These are phyloP conservation scores for Galagoides demidoff DNA, from an alignment of 2,797 vertebrate species.

Conservation along the genomic window DNA sequence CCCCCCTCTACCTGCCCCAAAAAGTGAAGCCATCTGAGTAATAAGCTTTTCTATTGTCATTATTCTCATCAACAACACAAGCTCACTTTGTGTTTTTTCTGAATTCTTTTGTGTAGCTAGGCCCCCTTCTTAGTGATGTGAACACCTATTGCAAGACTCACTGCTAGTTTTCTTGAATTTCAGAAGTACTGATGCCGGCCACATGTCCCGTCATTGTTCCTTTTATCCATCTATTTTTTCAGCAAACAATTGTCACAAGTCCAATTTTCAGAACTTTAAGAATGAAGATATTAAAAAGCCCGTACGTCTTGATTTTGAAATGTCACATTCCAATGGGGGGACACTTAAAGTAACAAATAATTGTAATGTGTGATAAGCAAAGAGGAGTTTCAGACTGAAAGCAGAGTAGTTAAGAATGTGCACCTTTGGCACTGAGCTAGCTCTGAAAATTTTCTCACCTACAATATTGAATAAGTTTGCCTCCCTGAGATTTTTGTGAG, in stretches of 20 bases:
- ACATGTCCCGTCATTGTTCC: not conserved
- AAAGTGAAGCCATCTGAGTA: not conserved
- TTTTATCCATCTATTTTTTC: not conserved
- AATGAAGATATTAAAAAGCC: not conserved
- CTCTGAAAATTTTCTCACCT: not conserved
- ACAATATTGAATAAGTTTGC: not conserved
- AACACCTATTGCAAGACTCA: not conserved
- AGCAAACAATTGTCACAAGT: not conserved
- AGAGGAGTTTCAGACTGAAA: not conserved
- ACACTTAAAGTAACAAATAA: not conserved
- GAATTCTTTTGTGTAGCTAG: not conserved
- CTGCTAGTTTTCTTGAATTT: not conserved
- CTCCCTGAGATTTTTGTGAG: not conserved
- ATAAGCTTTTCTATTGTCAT: not conserved
- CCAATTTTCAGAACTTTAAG: not conserved
- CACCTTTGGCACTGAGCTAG: not conserved
- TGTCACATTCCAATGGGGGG: not conserved
- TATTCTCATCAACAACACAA: not conserved
- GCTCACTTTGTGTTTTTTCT: not conserved
- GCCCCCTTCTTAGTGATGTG: not conserved
- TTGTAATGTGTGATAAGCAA: not conserved
- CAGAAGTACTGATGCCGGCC: not conserved
- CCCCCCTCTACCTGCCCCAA: not conserved
- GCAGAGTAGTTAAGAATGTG: not conserved
- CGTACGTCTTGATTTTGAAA: constrained; percentile 25